Evolutionary conservation across 2,113 vertebrate species (phyloP), one percentile per base, ranked within the genome.

Genomic region (Riparia riparia): DNA sequence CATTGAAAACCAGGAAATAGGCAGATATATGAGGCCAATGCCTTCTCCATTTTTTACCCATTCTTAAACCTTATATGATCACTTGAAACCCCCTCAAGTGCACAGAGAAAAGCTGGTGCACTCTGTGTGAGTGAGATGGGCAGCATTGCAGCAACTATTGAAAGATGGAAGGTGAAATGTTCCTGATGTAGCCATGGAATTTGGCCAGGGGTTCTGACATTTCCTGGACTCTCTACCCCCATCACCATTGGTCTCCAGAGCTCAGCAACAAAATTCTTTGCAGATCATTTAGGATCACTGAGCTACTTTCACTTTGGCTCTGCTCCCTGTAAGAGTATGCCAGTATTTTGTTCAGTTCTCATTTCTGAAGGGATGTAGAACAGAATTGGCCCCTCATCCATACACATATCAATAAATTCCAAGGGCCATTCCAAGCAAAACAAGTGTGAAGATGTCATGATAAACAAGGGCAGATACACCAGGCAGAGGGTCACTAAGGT

Each of bases 221-320:
- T 31, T 88, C 54, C 65, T 82, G n/a, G 17, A 18, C 17, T 68
- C 3, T 1, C 10, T 69, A 3, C 4, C 3, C 2, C 0, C 13
- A 22, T 29, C 54, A 76, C 6, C 11, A 77, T 71, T 22, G 41
- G 34, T 45, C 9, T 65, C 24, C 41, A 29, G 4, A 92, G 9
- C 37, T 81, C 50, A 74, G 15, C 24, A 72, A 53, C 15, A n/a
- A 73, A 87, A 66, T 19, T 42, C 5, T 5, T 73, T 47, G 15
- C 42, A 39, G 9, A 34, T 44, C 13, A 25, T 39, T 54, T 66
- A 81, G 31, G 25, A 58, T 70, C 39, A 51, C 34, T 54, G 29
- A 81, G 47, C 5, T 14, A 19, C 22, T 41, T 17, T 58, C 9
- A 10, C 12, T 81, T 61, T 2, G 2, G 9, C 31, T 68, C 24